Evolutionary conservation across 1,140 invertebrate species (phyloP).

Genomic region (Riptortus pedestris): DNA sequence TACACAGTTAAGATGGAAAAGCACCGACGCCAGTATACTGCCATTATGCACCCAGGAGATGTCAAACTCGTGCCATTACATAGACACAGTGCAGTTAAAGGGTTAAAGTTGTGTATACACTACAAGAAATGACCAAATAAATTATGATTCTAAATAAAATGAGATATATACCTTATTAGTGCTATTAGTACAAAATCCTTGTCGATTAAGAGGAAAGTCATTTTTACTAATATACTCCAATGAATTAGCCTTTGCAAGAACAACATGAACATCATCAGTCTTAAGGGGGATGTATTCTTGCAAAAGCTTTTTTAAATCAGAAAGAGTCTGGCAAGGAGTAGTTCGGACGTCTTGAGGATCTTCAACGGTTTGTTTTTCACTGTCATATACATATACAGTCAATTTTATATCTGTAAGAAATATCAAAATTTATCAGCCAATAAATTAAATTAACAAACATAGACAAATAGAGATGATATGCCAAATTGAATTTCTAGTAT

Average conservation of each 20-base stretch:
- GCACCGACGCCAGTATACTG: too few relatives aligned
- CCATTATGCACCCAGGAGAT: too few relatives aligned
- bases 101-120: too few relatives aligned
- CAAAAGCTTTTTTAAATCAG: constrained; percentile 45
- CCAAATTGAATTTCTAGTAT: too few relatives aligned
- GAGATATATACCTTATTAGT: too few relatives aligned
- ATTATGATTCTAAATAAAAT: too few relatives aligned
- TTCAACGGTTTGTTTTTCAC: constrained; percentile 49
- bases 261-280: constrained; percentile 11
- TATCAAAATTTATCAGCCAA: constrained; percentile 23
- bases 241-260: constrained; percentile 9
- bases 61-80: background rate
- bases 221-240: constrained; percentile 25
- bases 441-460: constrained; percentile 22
- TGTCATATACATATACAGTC: constrained; percentile 53
- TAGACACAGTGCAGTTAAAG: background rate
- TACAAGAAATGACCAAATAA: too few relatives aligned
- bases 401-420: constrained; percentile 44
- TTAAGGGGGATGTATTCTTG: constrained; percentile 21
- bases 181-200: constrained; percentile 17
- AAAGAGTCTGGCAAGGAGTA: constrained; percentile 43
- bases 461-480: too few relatives aligned
- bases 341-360: constrained; percentile 51
- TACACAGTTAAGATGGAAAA: too few relatives aligned
- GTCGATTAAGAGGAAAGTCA: background rate